Evolutionary conservation across 2,797 vertebrate species (phyloP), one percentile per base, ranked within the genome.

Genomic region (Pristis pectinata): DNA sequence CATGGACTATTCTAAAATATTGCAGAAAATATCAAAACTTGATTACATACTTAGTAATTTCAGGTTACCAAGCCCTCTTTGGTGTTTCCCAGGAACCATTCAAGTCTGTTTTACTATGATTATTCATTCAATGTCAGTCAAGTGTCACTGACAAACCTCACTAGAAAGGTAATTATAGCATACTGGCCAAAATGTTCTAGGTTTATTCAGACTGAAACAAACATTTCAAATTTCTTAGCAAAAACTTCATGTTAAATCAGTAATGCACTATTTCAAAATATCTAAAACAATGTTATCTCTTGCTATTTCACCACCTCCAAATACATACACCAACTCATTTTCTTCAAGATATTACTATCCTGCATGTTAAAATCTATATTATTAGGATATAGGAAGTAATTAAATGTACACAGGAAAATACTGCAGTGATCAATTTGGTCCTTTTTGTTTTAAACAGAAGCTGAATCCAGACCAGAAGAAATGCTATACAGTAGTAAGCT

Each of bases 401-500:
- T 64, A 49, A 76, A 94, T 79, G 59, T 94, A 56, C 67, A 94
- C 27, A 74, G 44, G 6, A 53, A 74, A 74, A 74, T 93, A 87
- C 49, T 93, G 70, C 44, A 74, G 0, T 93, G 11, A 27, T 67
- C 91, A 44, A 93, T 53, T 64, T 93, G 67, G 67, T 74, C 44
- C 70, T 82, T n/a, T n/a, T 82, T 82, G 15, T 93, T 93, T 74
- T 13, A 70, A 49, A 94, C 44, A 74, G 70, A 70, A 93, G 41
- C 4, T 44, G 19, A 72, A 56, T 76, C 37, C 67, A 94, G 30
- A 67, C 91, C 87, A 49, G 53, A 76, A 94, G 37, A 67, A 64
- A 37, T 49, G 67, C 92, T 94, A 53, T 92, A 94, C 70, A 74
- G 70, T 76, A 53, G 70, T 94, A 72, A 74, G 44, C 70, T 94